phyloP scores from a whole-genome alignment of 1,140 invertebrate genomes.

The Calliopsis andreniformis region DNA sequence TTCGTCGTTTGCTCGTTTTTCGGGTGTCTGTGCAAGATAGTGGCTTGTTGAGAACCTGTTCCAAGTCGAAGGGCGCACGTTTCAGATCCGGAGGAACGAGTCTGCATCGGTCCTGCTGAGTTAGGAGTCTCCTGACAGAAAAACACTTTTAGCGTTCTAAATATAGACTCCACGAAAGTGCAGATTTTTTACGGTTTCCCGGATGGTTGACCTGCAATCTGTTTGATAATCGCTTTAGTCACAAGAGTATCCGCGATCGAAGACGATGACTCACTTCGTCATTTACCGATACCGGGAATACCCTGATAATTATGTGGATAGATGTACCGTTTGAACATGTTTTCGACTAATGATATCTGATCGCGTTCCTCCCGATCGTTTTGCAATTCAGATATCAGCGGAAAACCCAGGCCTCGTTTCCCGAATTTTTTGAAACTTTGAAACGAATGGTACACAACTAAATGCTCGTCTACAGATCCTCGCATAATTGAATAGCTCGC shows the following conservation, averaged over 20 bases:
- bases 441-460: too few relatives aligned
- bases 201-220: conserved; percentile 55
- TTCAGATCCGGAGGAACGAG: background rate
- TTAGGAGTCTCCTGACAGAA: background rate
- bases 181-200: background rate
- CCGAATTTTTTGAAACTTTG: too few relatives aligned
- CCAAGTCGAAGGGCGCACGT: background rate
- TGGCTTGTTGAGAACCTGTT: conserved; percentile 46
- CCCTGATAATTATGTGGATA: conserved; percentile 10
- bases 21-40: background rate
- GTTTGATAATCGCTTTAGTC: conserved; percentile 37
- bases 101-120: background rate
- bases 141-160: background rate
- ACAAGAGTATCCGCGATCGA: conserved; percentile 20
- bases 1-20: conserved; percentile 17
- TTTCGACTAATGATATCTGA: background rate
- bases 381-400: background rate
- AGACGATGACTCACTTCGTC: conserved; percentile 53
- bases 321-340: background rate
- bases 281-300: conserved; percentile 50
- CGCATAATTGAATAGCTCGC: too few relatives aligned
- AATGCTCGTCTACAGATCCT: too few relatives aligned
- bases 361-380: background rate
- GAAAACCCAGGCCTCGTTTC: too few relatives aligned
- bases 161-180: background rate